Percentiles rank a stretch among this genome's conserved stretches.
phyloP scores from a whole-genome alignment of 2,113 vertebrate species.

The Arizona elegans region DNA sequence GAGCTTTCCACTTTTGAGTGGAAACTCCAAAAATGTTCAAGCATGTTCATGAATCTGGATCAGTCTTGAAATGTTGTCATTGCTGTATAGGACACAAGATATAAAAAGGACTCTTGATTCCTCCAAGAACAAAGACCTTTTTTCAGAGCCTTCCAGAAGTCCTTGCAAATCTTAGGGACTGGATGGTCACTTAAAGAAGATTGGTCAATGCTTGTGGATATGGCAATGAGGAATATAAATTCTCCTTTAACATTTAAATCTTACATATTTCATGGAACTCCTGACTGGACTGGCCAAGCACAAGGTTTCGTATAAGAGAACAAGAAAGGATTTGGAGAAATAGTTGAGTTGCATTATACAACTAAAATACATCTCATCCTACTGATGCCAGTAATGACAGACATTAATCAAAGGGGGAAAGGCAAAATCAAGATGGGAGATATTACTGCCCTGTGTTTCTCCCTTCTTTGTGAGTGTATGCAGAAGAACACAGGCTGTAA shows the following conservation, averaged over 20 bases:
- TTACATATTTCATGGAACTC: background rate
- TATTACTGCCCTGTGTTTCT: background rate
- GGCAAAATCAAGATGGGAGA: background rate
- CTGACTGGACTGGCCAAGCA: background rate
- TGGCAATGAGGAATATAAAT: background rate
- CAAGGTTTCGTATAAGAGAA: background rate
- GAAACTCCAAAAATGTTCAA: background rate
- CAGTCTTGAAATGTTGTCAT: background rate
- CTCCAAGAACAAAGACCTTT: background rate
- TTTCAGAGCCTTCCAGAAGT: background rate
- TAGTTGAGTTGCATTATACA: background rate
- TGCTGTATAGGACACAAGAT: background rate
- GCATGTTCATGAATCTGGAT: background rate
- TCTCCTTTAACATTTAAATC: background rate
- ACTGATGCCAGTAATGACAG: background rate
- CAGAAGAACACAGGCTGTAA: background rate
- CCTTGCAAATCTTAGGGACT: background rate
- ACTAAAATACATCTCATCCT: background rate
- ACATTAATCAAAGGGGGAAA: no score
- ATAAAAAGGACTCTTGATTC: background rate
- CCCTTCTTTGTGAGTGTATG: background rate
- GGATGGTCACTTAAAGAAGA: no score
- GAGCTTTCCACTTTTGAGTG: background rate
- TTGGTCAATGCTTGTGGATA: background rate
- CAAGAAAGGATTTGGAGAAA: background rate